Base-by-base conservation (phyloP, 2,888 invertebrate species). In the Eucera pruinosa region DNA sequence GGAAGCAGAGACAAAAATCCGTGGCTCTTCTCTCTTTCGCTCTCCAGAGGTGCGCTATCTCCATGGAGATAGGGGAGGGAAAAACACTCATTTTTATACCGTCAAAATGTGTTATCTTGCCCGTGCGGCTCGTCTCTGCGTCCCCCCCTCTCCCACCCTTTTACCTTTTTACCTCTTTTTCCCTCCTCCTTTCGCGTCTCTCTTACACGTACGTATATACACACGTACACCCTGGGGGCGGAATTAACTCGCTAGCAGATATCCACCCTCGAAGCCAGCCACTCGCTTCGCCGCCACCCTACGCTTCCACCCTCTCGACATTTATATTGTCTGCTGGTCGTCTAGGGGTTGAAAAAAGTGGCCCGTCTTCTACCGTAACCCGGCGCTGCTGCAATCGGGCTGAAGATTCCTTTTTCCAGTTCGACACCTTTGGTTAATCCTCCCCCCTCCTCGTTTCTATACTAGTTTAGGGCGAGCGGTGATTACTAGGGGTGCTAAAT, bases 81-180 rank as follows among this genome's bases (percentile, higher is more conserved):
- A 91, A 92, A 91, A 92, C 91, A 91, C 92, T 92, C 92, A 92
- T 92, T 92, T 92, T 92, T 92, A 92, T 92, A 92, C 91, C 92
- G 92, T 92, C 92, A 92, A 92, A 92, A 92, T 91, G 91, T 89
- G 91, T 92, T 92, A 92, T 92, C 92, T 91, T 84, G 83, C 86
- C 85, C 84, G 88, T 82, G 89, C 89, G 87, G 86, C 85, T 86
- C 87, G 81, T 81, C 82, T 73, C 85, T 64, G 80, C 68, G 69
- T 73, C 74, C 80, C 78, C 72, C 79, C 76, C 75, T 69, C 65
- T 76, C 81, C 60, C 72, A 75, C 73, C 66, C 57, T 64, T 50
- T 39, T 68, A 78, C 80, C 69, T 78, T 50, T 70, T 67, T 70
- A 70, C 72, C 52, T 45, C 58, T 64, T 77, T 62, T 48, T 58